These are phyloP conservation scores for Crotophaga sulcirostris DNA, from an alignment of 2,113 vertebrate species.

Conservation along the genomic window DNA sequence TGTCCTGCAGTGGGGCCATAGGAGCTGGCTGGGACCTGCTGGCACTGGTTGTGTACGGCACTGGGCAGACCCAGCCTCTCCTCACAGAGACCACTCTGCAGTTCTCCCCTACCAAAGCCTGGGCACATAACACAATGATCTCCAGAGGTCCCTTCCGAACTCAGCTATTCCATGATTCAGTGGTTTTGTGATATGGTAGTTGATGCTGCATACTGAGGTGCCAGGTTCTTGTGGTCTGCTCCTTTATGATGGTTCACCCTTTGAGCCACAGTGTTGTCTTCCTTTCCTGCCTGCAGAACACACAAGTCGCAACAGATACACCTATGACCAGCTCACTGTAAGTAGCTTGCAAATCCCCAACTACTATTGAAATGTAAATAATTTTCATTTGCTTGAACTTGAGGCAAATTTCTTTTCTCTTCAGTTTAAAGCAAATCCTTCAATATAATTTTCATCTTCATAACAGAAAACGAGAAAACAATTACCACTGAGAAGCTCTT, in stretches of 20 bases:
- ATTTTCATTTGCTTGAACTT: neutral
- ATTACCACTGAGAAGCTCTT: neutral
- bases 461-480: neutral
- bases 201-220: neutral
- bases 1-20: accelerated
- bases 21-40: neutral
- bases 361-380: neutral
- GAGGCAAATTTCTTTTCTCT: neutral
- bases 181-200: neutral
- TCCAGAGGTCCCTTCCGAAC: neutral
- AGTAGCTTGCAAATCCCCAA: neutral
- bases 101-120: accelerated
- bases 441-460: neutral
- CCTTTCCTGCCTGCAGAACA: neutral
- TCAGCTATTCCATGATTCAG: neutral
- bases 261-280: neutral
- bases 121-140: neutral
- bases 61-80: neutral
- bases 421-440: neutral
- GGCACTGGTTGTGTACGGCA: neutral
- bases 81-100: accelerated
- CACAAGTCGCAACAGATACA: neutral
- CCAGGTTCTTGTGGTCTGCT: neutral
- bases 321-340: neutral
- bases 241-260: neutral